These are phyloP conservation scores for Noctilio leporinus DNA, from an alignment of 2,113 vertebrate species.

Conservation along the genomic window DNA sequence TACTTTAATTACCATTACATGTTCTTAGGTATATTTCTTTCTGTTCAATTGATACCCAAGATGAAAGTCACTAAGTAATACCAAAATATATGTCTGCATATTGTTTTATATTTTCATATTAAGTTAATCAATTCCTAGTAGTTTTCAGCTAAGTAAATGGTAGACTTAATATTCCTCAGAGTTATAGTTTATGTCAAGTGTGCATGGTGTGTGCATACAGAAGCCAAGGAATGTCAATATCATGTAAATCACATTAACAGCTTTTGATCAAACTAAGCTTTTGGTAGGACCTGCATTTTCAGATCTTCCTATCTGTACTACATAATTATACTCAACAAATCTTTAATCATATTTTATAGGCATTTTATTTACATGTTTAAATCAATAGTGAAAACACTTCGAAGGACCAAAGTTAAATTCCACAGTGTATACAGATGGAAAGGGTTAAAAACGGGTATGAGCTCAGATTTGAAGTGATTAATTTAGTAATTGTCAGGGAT, in stretches of 20 bases:
- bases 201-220: neutral
- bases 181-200: neutral
- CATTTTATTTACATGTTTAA: constrained; percentile 50
- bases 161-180: neutral
- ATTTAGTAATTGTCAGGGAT: constrained; percentile 77
- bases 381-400: constrained; percentile 16
- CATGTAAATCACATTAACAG: neutral
- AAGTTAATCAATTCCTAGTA: neutral
- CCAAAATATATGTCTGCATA: neutral
- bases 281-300: constrained; percentile 7
- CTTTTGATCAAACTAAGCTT: neutral
- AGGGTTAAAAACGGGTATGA: constrained; percentile 67
- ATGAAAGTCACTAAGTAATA: neutral
- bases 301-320: constrained; percentile 48
- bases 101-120: neutral
- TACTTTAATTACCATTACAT: neutral
- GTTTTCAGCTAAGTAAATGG: neutral
- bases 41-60: neutral
- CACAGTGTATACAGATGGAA: constrained; percentile 39
- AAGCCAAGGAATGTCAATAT: neutral
- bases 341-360: constrained; percentile 56
- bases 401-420: constrained; percentile 67
- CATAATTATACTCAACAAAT: constrained; percentile 53
- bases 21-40: neutral
- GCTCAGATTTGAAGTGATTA: constrained; percentile 73